phyloP scores from a whole-genome alignment of 1,140 invertebrate species.

The Ostrea edulis region DNA sequence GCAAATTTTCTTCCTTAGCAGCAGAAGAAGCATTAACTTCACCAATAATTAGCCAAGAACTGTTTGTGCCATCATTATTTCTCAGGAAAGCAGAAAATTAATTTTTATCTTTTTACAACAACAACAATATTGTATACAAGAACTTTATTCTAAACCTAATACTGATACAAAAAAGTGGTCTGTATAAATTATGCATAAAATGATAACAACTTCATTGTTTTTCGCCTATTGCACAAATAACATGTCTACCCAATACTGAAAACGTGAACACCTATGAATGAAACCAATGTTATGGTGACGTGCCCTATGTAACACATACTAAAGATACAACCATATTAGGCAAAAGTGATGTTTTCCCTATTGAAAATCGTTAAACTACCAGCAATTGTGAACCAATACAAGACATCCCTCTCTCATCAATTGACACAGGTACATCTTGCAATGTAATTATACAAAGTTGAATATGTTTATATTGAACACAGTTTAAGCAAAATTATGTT shows the following conservation, averaged over 20 bases:
- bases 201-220: slow-evolving; percentile 32
- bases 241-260: slow-evolving; percentile 28
- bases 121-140: slow-evolving; percentile 9
- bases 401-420: too few relatives aligned
- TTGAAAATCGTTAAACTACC: background rate
- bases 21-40: too few relatives aligned
- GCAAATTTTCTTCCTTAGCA: too few relatives aligned
- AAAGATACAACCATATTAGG: background rate
- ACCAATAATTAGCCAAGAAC: too few relatives aligned
- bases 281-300: background rate
- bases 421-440: background rate
- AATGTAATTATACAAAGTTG: background rate
- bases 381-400: background rate
- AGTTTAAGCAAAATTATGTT: background rate
- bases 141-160: slow-evolving; percentile 39
- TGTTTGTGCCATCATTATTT: too few relatives aligned
- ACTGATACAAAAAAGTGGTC: slow-evolving; percentile 36
- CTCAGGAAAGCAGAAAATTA: too few relatives aligned
- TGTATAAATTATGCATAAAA: slow-evolving; percentile 38
- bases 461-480: background rate
- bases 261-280: background rate
- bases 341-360: background rate
- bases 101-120: too few relatives aligned
- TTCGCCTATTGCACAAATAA: slow-evolving; percentile 32
- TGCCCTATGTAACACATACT: slow-evolving; percentile 1